Evolutionary conservation across 2,888 invertebrate species (phyloP), one percentile per base, ranked within the genome.

Genomic region (Eugnorisma glareosa): DNA sequence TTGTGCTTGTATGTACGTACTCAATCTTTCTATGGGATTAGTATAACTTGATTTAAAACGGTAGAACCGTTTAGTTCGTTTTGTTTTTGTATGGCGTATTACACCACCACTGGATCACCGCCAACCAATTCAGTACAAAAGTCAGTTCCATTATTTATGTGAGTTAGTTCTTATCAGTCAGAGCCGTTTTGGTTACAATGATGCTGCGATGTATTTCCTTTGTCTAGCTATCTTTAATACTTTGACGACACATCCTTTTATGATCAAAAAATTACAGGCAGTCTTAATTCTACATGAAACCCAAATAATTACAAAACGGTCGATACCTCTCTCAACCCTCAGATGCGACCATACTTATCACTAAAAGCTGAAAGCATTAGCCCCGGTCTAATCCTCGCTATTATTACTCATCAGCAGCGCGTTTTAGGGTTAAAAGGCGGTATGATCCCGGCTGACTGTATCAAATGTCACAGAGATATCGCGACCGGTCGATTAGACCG

Each of bases 351-450:
- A 59, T 81, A 87, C 82, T 81, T 77, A 87, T 85, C 79, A 78
- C 77, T 85, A 83, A 82, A 83, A 87, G 89, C 88, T 79, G 73
- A 69, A 77, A 64, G 81, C 87, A 88, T 88, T 87, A 89, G 83
- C 81, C 85, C 77, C 85, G 78, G 80, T 82, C 90, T 95, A 94
- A 94, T 95, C 94, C 95, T 93, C 93, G 93, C 92, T 93, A 93
- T 93, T 94, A 94, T 93, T 93, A 93, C 94, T 93, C 94, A 93
- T 94, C 94, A 93, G 91, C 86, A 88, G 89, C 89, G 90, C 92
- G 89, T 94, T 94, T 93, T 93, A 93, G 95, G 94, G 95, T 94
- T 95, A 95, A 95, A 92, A 92, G 92, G 92, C 91, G 94, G 92
- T 93, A 93, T 93, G 88, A 88, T 87, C 86, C 87, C 90, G 92